Percentiles rank a stretch among this genome's conserved stretches.
phyloP scores from a whole-genome alignment of 2,888 invertebrate genomes.

The Parelbella ahira region DNA sequence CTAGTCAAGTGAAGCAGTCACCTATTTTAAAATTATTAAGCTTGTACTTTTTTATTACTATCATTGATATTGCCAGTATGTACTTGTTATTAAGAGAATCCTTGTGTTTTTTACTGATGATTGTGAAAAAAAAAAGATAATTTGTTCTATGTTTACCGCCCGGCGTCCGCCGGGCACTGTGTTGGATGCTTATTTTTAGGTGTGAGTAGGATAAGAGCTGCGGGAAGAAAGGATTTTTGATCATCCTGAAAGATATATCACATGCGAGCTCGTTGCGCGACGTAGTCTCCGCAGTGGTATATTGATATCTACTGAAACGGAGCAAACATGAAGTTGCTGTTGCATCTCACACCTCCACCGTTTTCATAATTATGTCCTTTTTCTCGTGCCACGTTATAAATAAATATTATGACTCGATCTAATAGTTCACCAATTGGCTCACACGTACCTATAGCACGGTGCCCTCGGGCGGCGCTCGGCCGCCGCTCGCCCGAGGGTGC shows the following conservation, averaged over 20 bases:
- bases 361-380: too few relatives aligned
- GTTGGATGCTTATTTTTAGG: constrained; percentile 78
- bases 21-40: constrained; percentile 11
- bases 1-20: constrained; percentile 37
- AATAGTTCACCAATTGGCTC: not conserved
- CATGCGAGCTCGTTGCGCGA: constrained; percentile 39
- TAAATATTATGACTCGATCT: too few relatives aligned
- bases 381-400: too few relatives aligned
- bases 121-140: constrained; percentile 60
- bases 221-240: constrained; percentile 85
- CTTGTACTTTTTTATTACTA: constrained; percentile 37
- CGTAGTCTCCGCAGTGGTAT: constrained; percentile 58
- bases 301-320: constrained; percentile 71
- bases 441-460: too few relatives aligned
- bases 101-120: constrained; percentile 14
- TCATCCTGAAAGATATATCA: constrained; percentile 77
- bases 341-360: too few relatives aligned
- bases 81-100: constrained; percentile 42
- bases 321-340: constrained; percentile 53
- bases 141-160: constrained; percentile 76
- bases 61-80: constrained; percentile 29
- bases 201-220: constrained; percentile 64
- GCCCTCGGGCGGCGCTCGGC: not conserved
- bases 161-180: constrained; percentile 51
- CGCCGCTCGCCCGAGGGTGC: too few relatives aligned